phyloP scores from a whole-genome alignment of 2,797 vertebrate species.

The Nasua narica region DNA sequence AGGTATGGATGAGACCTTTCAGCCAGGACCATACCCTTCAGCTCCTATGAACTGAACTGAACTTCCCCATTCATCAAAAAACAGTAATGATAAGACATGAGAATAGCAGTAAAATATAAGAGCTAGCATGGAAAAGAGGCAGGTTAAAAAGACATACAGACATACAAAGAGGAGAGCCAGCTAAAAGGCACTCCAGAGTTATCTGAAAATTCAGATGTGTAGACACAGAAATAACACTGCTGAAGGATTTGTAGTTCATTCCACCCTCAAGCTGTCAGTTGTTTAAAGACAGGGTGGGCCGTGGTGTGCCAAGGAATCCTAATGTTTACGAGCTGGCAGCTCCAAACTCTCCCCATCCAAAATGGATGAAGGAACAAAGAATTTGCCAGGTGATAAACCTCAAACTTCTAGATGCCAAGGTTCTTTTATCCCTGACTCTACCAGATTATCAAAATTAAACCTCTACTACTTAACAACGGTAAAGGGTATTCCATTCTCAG shows the following conservation, averaged over 20 bases:
- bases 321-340: not conserved
- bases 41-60: not conserved
- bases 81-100: not conserved
- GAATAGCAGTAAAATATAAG: not conserved
- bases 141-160: not conserved
- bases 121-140: not conserved
- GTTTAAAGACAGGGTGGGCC: not conserved
- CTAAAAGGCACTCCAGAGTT: not conserved
- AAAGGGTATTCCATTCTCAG: not conserved
- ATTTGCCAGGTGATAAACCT: not conserved
- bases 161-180: not conserved
- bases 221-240: not conserved
- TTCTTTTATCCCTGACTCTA: not conserved
- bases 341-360: not conserved
- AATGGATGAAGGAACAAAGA: not conserved
- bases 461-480: not conserved
- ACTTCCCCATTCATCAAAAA: not conserved
- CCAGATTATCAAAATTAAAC: conserved; percentile 69
- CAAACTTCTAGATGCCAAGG: not conserved
- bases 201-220: not conserved
- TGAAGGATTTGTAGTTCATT: not conserved
- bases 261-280: not conserved
- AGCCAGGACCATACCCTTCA: not conserved
- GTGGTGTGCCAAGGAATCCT: not conserved
- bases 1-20: not conserved